Evolutionary conservation across 2,113 vertebrate species (phyloP).

Genomic region (Laterallus jamaicensis): DNA sequence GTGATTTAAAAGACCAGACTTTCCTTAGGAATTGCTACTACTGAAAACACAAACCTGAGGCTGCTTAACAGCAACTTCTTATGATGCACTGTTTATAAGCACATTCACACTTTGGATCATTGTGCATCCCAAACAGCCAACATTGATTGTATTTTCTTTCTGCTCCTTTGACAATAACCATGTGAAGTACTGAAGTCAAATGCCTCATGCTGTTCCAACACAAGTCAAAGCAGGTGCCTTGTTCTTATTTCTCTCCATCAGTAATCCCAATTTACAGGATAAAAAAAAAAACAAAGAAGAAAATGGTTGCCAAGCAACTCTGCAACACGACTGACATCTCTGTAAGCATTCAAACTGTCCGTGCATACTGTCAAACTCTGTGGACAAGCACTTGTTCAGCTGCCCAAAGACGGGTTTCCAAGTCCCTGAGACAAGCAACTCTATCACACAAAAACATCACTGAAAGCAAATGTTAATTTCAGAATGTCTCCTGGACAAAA

Average conservation of each 20-base stretch:
- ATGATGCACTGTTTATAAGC: not conserved
- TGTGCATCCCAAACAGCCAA: not conserved
- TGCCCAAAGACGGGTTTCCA: not conserved
- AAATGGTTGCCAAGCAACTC: not conserved
- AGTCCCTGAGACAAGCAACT: not conserved
- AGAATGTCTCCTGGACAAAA: not conserved
- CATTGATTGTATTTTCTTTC: not conserved
- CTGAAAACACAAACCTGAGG: not conserved
- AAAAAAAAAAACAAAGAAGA: not conserved
- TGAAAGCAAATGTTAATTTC: not conserved
- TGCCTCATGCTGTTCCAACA: not conserved
- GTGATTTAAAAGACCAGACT: not conserved
- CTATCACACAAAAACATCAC: not conserved
- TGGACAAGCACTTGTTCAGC: not conserved
- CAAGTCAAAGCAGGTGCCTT: not conserved
- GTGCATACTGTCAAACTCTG: fast-evolving
- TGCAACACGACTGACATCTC: not conserved
- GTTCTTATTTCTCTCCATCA: not conserved
- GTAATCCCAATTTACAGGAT: not conserved
- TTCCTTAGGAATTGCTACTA: not conserved
- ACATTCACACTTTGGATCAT: not conserved
- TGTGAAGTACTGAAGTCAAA: not conserved
- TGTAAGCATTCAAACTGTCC: not conserved
- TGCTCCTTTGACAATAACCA: not conserved
- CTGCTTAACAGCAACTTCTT: not conserved